Percentiles rank a stretch among this genome's conserved stretches.
Evolutionary conservation across 2,797 vertebrate species (phyloP).

Genomic region (Nannoperca obscura): DNA sequence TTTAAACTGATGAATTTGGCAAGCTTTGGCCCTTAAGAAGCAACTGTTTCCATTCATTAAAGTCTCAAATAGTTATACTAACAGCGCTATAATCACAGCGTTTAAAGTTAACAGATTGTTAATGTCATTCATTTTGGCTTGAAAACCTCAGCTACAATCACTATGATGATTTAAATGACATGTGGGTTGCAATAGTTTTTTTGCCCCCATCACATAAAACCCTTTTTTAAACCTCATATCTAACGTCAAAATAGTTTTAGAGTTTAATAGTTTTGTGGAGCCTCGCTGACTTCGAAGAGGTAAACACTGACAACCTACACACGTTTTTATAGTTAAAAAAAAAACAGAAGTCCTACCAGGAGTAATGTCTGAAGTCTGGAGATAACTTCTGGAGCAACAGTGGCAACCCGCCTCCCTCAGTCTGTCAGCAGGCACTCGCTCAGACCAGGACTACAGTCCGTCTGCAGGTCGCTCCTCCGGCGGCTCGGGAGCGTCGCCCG

Average conservation of each 20-base stretch:
- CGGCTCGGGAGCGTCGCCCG: slow-evolving; percentile 52
- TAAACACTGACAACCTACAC: not conserved
- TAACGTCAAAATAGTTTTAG: not conserved
- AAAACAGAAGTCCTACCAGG: slow-evolving; percentile 79
- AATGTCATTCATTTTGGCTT: slow-evolving; percentile 29
- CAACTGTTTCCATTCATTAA: not conserved
- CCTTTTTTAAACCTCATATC: not conserved
- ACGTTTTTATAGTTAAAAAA: not conserved
- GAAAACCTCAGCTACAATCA: not conserved
- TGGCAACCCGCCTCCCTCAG: slow-evolving; percentile 40
- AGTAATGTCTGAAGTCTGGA: slow-evolving; percentile 53
- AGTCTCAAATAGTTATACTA: not conserved
- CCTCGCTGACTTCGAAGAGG: not conserved
- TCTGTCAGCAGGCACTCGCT: slow-evolving; percentile 40
- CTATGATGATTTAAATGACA: not conserved
- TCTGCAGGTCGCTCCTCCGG: slow-evolving; percentile 53
- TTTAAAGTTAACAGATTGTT: slow-evolving; percentile 1
- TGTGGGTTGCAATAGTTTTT: not conserved
- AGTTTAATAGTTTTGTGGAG: not conserved
- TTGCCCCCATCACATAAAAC: not conserved
- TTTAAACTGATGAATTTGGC: not conserved
- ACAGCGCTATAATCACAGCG: not conserved
- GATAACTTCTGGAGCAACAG: slow-evolving; percentile 54
- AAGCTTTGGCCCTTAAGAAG: slow-evolving; percentile 2
- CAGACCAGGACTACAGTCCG: slow-evolving; percentile 17